phyloP scores from a whole-genome alignment of 1,140 invertebrate species.

The Hylaeus anthracinus region DNA sequence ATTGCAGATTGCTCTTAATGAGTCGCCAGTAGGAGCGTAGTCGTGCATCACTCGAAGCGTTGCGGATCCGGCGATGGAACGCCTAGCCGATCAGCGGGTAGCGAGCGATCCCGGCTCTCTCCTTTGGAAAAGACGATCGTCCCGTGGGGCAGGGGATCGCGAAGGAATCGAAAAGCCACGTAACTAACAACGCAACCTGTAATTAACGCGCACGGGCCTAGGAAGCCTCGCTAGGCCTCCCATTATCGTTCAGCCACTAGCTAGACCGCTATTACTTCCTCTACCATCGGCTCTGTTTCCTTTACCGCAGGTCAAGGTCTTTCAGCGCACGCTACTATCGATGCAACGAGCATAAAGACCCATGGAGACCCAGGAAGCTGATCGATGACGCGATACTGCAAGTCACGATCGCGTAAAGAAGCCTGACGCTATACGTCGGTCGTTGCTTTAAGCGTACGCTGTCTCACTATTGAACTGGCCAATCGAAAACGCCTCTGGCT shows the following conservation, averaged over 20 bases:
- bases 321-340: conserved; percentile 42
- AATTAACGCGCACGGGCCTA: conserved; percentile 44
- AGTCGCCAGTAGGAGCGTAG: conserved; percentile 16
- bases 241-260: conserved; percentile 47
- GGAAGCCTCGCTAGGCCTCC: conserved; percentile 4
- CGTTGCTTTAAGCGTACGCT: background rate
- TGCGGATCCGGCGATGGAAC: conserved; percentile 6
- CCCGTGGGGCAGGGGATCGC: conserved; percentile 9
- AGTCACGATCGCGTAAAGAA: conserved; percentile 47
- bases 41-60: conserved; percentile 23
- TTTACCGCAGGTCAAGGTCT: conserved; percentile 53
- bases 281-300: conserved; percentile 43
- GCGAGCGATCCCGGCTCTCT: conserved; percentile 7
- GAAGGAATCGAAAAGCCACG: conserved; percentile 36
- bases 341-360: conserved; percentile 51
- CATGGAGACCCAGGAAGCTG: conserved; percentile 41
- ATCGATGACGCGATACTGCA: conserved; percentile 43
- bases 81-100: background rate
- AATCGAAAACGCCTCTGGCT: too few relatives aligned
- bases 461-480: background rate
- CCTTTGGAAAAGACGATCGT: conserved; percentile 34
- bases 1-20: conserved; percentile 38
- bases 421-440: conserved; percentile 1
- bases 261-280: conserved; percentile 51
- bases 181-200: conserved; percentile 32